These are phyloP conservation scores for Amblyjoppa fuscipennis DNA, from an alignment of 2,888 invertebrate genomes.

Conservation along the genomic window DNA sequence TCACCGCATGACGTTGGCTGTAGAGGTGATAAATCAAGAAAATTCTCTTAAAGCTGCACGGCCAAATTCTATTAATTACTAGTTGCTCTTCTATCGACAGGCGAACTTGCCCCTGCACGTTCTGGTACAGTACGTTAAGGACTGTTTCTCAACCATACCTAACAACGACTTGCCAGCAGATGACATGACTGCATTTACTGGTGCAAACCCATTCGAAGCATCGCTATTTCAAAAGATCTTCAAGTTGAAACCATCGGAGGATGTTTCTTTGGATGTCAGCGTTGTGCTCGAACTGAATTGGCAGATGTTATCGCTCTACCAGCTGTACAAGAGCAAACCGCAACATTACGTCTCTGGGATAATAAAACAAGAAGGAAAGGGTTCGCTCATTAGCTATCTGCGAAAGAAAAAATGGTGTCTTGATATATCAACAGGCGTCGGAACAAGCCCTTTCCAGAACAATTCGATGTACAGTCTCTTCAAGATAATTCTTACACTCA, in stretches of 20 bases:
- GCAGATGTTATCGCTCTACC: slow-evolving; percentile 87
- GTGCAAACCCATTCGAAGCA: slow-evolving; percentile 87
- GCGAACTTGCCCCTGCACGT: slow-evolving; percentile 88
- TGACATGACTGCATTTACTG: slow-evolving; percentile 87
- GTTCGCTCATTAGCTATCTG: slow-evolving; percentile 92
- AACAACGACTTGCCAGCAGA: slow-evolving; percentile 88
- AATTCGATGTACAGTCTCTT: slow-evolving; percentile 92
- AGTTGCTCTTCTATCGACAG: slow-evolving; percentile 75
- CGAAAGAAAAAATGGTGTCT: slow-evolving; percentile 92
- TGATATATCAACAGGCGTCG: slow-evolving; percentile 90
- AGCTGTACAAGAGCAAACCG: slow-evolving; percentile 92
- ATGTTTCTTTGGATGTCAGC: slow-evolving; percentile 83
- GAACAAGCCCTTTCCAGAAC: slow-evolving; percentile 91
- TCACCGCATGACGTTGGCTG: slow-evolving; percentile 94
- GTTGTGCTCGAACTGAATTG: slow-evolving; percentile 87
- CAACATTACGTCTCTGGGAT: slow-evolving; percentile 89
- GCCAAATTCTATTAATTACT: background rate
- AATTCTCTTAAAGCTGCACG: background rate
- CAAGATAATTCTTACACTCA: slow-evolving; percentile 90
- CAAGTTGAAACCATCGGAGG: slow-evolving; percentile 91
- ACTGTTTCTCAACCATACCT: slow-evolving; percentile 90
- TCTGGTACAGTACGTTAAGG: slow-evolving; percentile 88
- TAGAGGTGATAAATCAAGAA: slow-evolving; percentile 87
- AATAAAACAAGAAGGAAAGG: slow-evolving; percentile 94
- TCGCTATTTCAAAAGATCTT: slow-evolving; percentile 89